Evolutionary conservation across 2,888 invertebrate genomes (phyloP).

Genomic region (Drosophila nr. medialis): DNA sequence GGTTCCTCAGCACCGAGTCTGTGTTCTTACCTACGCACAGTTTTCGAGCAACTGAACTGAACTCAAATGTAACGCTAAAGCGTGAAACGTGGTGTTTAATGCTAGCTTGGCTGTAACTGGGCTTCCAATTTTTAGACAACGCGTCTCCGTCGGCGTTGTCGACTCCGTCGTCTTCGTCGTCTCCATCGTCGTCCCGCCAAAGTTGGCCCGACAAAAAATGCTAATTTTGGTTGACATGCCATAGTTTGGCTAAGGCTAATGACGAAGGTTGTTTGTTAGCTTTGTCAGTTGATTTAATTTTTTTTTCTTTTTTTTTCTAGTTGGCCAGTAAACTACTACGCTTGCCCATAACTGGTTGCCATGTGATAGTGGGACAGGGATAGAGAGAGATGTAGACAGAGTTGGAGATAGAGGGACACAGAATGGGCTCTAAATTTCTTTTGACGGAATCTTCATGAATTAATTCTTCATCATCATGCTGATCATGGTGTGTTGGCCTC

Average conservation of each 20-base stretch:
- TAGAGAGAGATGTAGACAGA: background rate
- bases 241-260: constrained; percentile 82
- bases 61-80: constrained; percentile 4
- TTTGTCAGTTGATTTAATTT: constrained; percentile 75
- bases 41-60: constrained; percentile 56
- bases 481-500: constrained; percentile 23
- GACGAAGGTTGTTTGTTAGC: constrained; percentile 81
- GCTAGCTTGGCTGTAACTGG: constrained; percentile 6
- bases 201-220: constrained; percentile 67
- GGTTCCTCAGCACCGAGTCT: constrained; percentile 8
- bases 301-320: constrained; percentile 3
- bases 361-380: constrained; percentile 30
- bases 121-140: constrained; percentile 57
- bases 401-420: constrained; percentile 6
- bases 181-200: constrained; percentile 20
- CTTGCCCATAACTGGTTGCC: constrained; percentile 66
- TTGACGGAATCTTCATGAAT: constrained; percentile 80
- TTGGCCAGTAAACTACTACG: constrained; percentile 43
- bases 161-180: constrained; percentile 11
- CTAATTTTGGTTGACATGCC: constrained; percentile 81
- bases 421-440: constrained; percentile 72
- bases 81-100: constrained; percentile 16
- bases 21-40: constrained; percentile 76
- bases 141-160: constrained; percentile 37
- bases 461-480: constrained; percentile 54